Conservation (phyloP, 1,140 invertebrate species). For the Plectrocnemia conspersa region DNA sequence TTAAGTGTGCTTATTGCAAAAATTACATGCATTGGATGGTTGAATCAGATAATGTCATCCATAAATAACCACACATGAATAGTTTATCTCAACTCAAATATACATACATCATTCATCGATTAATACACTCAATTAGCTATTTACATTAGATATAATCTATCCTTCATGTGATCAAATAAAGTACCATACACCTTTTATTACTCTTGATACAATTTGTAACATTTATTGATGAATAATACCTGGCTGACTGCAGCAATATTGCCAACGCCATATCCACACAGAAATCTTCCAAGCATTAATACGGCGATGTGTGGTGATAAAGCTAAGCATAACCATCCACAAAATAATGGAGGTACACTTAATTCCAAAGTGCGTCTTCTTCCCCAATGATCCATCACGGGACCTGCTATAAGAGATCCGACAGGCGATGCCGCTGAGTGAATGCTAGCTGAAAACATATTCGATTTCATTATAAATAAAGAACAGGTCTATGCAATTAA, state of each 20-base stretch:
- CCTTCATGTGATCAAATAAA: no score
- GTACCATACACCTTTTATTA: no score
- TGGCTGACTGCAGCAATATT: conserved; percentile 63
- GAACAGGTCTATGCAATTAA: conserved; percentile 1
- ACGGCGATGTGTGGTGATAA: conserved; percentile 53
- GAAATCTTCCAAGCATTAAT: conserved; percentile 60
- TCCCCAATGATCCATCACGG: conserved; percentile 60
- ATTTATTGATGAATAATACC: no score
- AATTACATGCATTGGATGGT: no score
- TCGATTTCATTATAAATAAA: conserved; percentile 10
- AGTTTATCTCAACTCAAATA: no score
- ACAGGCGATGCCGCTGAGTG: conserved; percentile 63
- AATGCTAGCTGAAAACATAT: conserved; percentile 54
- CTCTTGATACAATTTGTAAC: no score
- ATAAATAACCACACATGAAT: no score
- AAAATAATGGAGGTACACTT: conserved; percentile 54
- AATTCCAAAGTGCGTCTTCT: conserved; percentile 56
- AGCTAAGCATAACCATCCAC: conserved; percentile 61
- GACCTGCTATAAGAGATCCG: conserved; percentile 59
- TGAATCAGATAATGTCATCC: no score
- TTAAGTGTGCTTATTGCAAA: no score
- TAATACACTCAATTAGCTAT: no score
- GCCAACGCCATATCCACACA: conserved; percentile 66
- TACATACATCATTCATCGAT: no score
- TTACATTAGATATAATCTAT: no score